Conservation (phyloP, 2,113 vertebrate genomes). For the Petromus typicus region DNA sequence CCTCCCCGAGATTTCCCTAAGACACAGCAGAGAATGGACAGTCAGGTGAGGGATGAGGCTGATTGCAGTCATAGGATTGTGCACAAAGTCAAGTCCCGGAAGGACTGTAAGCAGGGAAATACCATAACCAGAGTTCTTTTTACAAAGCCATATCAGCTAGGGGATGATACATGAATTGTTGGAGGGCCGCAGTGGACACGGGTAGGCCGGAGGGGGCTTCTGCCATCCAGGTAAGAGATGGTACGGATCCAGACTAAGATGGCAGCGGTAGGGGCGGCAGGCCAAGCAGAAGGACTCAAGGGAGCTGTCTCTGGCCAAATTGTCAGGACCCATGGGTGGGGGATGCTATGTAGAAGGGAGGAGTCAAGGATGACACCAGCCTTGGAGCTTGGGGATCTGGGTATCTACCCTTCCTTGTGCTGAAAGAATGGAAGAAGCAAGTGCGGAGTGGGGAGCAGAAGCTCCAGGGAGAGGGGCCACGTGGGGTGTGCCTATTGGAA, state of each 20-base stretch:
- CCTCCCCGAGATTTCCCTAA: constrained; percentile 89
- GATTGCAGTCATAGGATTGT: no score
- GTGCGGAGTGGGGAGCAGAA: neutral
- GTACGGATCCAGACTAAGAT: neutral
- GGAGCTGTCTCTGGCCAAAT: neutral
- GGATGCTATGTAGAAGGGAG: neutral
- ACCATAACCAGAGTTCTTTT: neutral
- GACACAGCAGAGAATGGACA: neutral
- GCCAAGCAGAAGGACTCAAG: accelerated
- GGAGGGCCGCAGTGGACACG: neutral
- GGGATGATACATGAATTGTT: neutral
- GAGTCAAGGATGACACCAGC: neutral
- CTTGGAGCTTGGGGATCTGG: neutral
- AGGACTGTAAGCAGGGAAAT: neutral
- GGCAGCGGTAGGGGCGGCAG: accelerated
- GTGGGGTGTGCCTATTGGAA: neutral
- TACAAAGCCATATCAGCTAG: neutral
- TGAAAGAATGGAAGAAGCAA: neutral
- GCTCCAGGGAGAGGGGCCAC: neutral
- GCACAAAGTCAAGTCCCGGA: neutral
- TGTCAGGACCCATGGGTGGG: neutral
- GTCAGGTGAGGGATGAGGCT: neutral
- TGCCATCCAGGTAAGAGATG: neutral
- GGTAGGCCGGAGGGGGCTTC: neutral
- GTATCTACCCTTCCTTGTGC: neutral